Conservation (phyloP, 1,140 invertebrate species). For the Sarcophaga bullata region DNA sequence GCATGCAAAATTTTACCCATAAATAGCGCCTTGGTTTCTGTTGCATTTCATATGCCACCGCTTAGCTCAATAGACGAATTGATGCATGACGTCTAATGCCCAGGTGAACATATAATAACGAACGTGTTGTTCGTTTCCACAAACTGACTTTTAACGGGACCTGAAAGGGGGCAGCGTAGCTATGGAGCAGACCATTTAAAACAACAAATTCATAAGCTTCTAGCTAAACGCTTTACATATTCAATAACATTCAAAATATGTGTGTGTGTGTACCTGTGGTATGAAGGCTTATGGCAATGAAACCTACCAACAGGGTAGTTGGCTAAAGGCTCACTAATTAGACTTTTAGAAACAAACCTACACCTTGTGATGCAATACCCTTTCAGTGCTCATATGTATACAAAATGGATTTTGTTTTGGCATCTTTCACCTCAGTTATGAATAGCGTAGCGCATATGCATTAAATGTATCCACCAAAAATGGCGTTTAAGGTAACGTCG, state of each 20-base stretch:
- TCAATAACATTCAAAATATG: neutral
- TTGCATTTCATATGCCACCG: neutral
- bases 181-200: neutral
- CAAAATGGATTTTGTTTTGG: too few species aligned
- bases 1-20: neutral
- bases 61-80: neutral
- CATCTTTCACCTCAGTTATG: too few species aligned
- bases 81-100: neutral
- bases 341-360: neutral
- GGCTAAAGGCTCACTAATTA: too few species aligned
- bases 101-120: neutral
- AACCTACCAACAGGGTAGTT: too few species aligned
- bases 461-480: too few species aligned
- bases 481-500: too few species aligned
- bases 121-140: neutral
- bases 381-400: neutral
- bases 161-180: neutral
- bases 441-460: too few species aligned
- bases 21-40: neutral
- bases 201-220: neutral
- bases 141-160: neutral
- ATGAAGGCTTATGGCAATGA: neutral
- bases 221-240: neutral
- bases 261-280: neutral
- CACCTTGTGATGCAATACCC: neutral